These are phyloP conservation scores for Pelecanoides urinatrix DNA, from an alignment of 2,113 vertebrate genomes.

Conservation along the genomic window DNA sequence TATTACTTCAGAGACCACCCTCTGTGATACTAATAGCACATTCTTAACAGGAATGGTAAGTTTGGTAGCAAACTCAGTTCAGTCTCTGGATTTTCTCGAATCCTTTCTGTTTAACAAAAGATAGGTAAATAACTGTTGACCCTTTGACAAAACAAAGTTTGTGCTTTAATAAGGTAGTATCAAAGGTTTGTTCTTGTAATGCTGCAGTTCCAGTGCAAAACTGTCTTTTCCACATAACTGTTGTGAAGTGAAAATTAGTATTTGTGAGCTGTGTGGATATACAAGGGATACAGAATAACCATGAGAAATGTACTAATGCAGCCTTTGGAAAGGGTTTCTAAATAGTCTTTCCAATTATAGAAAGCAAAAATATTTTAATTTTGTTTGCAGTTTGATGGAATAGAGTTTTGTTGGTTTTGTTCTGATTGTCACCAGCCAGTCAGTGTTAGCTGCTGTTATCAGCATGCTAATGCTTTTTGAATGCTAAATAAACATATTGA, in stretches of 20 bases:
- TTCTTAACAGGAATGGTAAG: neutral
- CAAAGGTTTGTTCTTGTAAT: neutral
- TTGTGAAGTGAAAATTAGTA: neutral
- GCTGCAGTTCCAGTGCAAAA: neutral
- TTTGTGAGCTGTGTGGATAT: neutral
- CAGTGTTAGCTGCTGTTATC: neutral
- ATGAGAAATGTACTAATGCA: neutral
- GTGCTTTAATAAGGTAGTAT: neutral
- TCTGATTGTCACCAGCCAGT: neutral
- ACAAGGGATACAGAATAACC: neutral
- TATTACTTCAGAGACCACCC: neutral
- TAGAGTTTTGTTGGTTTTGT: neutral
- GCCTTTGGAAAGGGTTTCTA: neutral
- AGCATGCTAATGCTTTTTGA: neutral
- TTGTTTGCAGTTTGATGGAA: neutral
- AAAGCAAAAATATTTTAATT: neutral
- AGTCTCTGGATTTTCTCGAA: neutral
- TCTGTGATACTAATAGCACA: neutral
- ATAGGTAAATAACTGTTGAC: neutral
- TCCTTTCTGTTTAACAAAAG: neutral
- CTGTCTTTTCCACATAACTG: neutral
- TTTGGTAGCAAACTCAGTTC: neutral
- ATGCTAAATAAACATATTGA: neutral
- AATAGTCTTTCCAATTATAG: neutral
- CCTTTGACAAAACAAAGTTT: neutral